Evolutionary conservation across 2,797 vertebrate species (phyloP).

Genomic region (Cheirogaleus major): DNA sequence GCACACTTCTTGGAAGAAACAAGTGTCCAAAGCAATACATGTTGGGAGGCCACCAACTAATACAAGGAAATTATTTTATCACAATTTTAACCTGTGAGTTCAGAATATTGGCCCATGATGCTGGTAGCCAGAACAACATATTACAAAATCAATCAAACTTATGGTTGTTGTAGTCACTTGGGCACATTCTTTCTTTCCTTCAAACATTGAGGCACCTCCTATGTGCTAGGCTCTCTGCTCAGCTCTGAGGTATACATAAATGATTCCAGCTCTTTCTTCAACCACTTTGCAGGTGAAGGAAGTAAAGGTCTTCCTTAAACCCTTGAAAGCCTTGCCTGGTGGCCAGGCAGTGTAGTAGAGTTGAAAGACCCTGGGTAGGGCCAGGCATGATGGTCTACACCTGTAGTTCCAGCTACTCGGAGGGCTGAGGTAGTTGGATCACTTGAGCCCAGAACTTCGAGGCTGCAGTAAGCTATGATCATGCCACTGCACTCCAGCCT

Average conservation of each 20-base stretch:
- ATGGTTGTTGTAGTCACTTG: neutral
- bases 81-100: neutral
- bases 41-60: neutral
- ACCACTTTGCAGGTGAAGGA: neutral
- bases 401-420: neutral
- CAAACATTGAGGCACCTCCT: neutral
- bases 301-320: neutral
- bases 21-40: neutral
- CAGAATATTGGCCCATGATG: neutral
- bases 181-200: neutral
- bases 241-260: neutral
- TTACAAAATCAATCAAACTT: neutral
- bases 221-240: neutral
- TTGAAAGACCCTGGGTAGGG: neutral
- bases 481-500: neutral
- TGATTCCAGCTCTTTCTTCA: neutral
- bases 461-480: neutral
- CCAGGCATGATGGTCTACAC: neutral
- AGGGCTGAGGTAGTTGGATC: neutral
- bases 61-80: neutral
- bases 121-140: neutral
- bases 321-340: neutral
- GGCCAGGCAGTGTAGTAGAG: neutral
- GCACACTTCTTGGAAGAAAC: neutral
- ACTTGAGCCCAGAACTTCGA: neutral